Evolutionary conservation across 2,888 invertebrate species (phyloP), one percentile per base, ranked within the genome.

Genomic region (Coelinius sp.): DNA sequence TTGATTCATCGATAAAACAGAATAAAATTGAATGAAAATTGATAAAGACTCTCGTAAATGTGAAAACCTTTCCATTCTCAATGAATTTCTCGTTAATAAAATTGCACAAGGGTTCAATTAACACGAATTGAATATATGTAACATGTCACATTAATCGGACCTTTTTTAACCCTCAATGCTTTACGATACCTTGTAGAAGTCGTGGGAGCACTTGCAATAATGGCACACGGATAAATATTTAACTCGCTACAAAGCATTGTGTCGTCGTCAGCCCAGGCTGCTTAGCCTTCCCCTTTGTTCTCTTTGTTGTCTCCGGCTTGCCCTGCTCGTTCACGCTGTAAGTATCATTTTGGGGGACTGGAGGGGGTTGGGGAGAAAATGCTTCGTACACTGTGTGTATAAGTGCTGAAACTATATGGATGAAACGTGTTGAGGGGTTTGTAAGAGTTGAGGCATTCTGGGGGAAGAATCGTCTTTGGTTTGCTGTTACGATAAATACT

Each of bases 201-300:
- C 63, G 41, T 24, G 24, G 41, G 41, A 63, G 63, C 41, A 63
- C 63, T 63, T 52, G 63, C 63, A 69, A 69, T 69, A 69, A 63
- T 52, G 63, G 46, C 25, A 24, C 52, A 44, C 41, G 68, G 41
- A 68, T 68, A 68, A 68, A 69, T 62, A 69, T 69, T 69, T 63
- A 69, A 69, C 69, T 62, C 62, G 38, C 69, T 62, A 63, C 69
- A 63, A 69, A 24, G 49, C 63, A 69, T 63, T 69, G 69, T 69
- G 52, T 69, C 62, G 69, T 52, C 63, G 52, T n/a, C n/a, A n/a
- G n/a, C 35, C n/a, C 27, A n/a, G 12, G 17, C 59, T 59, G 41
- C 63, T 63, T 63, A 38, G 69, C 31, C 38, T 69, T 22, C 10
- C 68, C 68, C 52, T 69, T 69, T 69, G 69, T 69, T 63, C 38